Evolutionary conservation across 1,140 invertebrate species (phyloP).

Genomic region (Drosophila parabipectinata): DNA sequence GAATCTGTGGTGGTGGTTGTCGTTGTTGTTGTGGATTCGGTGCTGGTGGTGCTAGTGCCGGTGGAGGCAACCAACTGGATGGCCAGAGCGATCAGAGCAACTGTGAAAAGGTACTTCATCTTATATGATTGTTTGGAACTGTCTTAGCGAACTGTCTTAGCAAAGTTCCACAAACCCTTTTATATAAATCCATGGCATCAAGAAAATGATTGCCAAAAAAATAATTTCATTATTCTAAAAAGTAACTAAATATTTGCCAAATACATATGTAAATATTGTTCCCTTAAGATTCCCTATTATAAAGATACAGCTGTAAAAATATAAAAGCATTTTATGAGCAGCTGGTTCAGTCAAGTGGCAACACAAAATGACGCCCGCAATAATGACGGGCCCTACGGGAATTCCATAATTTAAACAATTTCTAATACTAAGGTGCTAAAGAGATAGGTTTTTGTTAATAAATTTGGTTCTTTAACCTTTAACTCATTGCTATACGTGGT

Average conservation of each 20-base stretch:
- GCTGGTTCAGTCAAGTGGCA: background rate
- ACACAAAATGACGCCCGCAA: background rate
- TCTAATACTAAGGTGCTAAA: no score
- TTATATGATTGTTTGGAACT: background rate
- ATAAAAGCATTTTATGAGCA: background rate
- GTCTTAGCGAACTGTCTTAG: background rate
- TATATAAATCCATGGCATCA: background rate
- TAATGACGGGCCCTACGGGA: background rate
- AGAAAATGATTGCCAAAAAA: background rate
- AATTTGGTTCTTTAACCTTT: no score
- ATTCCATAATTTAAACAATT: background rate
- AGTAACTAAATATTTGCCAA: background rate
- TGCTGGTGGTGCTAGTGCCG: background rate
- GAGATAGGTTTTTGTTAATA: no score
- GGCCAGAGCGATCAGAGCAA: conserved; percentile 7
- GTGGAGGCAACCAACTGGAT: background rate
- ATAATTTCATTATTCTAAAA: background rate
- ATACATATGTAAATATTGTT: background rate
- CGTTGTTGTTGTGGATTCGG: background rate
- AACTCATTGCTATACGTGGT: no score
- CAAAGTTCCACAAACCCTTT: background rate
- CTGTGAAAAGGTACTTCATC: conserved; percentile 3
- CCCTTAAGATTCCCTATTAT: background rate
- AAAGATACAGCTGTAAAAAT: conserved; percentile 4
- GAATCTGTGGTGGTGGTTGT: background rate